A percentile compares a stretch with the other conserved stretches of the same genome.
These are phyloP conservation scores for Halichondria panicea DNA, from an alignment of 37 sponge, comb jelly and placozoan species.

Conservation along the genomic window DNA sequence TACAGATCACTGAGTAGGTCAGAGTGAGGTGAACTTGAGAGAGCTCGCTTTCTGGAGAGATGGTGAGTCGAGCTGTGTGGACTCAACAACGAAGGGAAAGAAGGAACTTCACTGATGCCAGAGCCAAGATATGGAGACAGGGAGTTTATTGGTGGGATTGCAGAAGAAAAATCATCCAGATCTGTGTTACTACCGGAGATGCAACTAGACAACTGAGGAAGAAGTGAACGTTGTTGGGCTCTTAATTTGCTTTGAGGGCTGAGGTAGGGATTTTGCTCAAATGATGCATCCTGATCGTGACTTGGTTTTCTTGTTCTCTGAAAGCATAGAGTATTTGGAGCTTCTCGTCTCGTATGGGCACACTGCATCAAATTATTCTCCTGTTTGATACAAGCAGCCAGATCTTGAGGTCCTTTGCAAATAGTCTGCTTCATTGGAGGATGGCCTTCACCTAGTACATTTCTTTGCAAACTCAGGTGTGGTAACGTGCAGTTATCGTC, in stretches of 20 bases:
- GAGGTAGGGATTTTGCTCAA: not conserved
- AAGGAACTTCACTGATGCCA: conserved; percentile 8
- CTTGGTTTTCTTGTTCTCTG: conserved; percentile 1
- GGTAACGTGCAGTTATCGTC: conserved; percentile 12
- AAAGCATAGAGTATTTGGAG: not conserved
- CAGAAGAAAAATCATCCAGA: conserved; percentile 39
- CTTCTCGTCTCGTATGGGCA: not conserved
- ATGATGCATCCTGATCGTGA: not conserved
- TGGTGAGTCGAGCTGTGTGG: conserved; percentile 3
- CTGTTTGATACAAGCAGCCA: no score
- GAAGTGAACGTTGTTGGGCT: not conserved
- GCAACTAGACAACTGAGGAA: conserved; percentile 4
- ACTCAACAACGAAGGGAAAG: conserved; percentile 17
- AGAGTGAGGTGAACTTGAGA: conserved; percentile 70
- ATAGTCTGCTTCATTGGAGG: not conserved
- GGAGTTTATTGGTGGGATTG: conserved; percentile 51
- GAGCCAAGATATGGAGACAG: conserved; percentile 63
- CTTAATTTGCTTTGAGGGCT: not conserved
- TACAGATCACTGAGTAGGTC: conserved; percentile 68
- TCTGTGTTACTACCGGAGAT: conserved; percentile 12
- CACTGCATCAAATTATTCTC: not conserved
- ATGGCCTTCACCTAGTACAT: conserved; percentile 39
- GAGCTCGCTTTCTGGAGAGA: conserved; percentile 55
- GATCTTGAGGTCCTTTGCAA: not conserved
- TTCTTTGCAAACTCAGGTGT: conserved; percentile 17